Conservation (phyloP, 2,113 vertebrate genomes). For the Halichoerus grypus region DNA sequence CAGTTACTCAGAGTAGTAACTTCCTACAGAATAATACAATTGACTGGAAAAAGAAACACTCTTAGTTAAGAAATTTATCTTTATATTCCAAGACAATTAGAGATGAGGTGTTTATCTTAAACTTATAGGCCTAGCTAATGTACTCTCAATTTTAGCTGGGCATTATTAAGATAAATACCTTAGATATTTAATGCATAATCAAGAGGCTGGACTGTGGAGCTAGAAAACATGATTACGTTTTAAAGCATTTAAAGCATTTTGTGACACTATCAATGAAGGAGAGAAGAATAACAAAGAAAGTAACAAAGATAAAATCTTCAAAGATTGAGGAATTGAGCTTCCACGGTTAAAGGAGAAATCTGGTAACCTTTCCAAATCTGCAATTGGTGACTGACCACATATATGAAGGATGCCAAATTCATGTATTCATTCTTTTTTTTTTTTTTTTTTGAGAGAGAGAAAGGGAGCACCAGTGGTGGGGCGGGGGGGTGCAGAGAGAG, state of each 20-base stretch:
- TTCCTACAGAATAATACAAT: background rate
- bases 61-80: background rate
- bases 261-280: background rate
- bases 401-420: background rate
- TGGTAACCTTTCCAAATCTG: background rate
- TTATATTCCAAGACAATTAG: background rate
- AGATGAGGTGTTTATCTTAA: background rate
- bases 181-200: background rate
- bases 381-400: background rate
- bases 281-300: background rate
- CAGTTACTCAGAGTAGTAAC: background rate
- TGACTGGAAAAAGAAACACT: background rate
- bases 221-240: background rate
- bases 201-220: background rate
- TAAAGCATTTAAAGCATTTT: background rate
- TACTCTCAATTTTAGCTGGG: background rate
- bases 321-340: background rate
- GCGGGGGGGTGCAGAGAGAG: too few species aligned
- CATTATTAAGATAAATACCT: constrained; percentile 11
- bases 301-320: background rate
- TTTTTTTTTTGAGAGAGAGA: too few species aligned
- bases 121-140: background rate
- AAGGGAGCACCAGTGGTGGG: too few species aligned
- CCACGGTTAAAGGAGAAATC: background rate
- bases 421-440: background rate